Conservation (phyloP, 2,797 vertebrate species). For the Ambastaia sidthimunki region DNA sequence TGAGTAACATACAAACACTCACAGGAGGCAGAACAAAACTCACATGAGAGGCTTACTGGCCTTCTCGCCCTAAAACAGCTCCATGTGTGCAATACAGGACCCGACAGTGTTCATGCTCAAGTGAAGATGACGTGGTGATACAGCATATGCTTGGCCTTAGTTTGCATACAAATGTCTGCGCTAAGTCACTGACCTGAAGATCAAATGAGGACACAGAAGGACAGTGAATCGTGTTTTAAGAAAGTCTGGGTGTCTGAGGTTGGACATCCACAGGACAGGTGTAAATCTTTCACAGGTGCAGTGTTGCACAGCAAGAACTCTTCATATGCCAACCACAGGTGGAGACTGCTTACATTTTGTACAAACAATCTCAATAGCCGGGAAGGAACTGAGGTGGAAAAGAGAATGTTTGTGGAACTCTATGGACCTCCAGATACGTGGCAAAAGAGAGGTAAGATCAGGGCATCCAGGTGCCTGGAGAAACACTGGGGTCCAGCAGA, state of each 20-base stretch:
- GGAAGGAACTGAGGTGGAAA: conserved; percentile 3
- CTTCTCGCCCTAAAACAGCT: conserved; percentile 25
- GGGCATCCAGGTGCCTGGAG: conserved; percentile 18
- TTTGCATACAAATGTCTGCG: conserved; percentile 29
- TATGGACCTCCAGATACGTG: conserved; percentile 22
- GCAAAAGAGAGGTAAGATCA: conserved; percentile 21
- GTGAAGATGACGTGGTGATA: conserved; percentile 35
- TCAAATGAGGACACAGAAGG: conserved; percentile 36
- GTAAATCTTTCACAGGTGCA: conserved; percentile 16
- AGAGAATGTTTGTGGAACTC: conserved; percentile 19
- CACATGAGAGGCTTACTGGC: conserved; percentile 11
- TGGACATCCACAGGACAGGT: conserved; percentile 18
- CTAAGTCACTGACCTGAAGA: conserved; percentile 32
- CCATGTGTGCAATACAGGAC: conserved; percentile 33
- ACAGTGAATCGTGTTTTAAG: conserved; percentile 7
- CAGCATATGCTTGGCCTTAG: conserved; percentile 40
- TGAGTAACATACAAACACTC: conserved; percentile 52
- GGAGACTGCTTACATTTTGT: conserved; percentile 35
- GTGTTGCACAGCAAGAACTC: background rate
- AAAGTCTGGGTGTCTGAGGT: conserved; percentile 7
- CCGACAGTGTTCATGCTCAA: conserved; percentile 24
- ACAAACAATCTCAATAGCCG: conserved; percentile 35
- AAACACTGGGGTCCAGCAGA: conserved; percentile 9
- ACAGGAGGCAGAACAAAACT: background rate
- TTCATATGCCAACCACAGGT: conserved; percentile 27